Base-by-base conservation (phyloP, 2,888 invertebrate genomes). In the Philaethria dido region DNA sequence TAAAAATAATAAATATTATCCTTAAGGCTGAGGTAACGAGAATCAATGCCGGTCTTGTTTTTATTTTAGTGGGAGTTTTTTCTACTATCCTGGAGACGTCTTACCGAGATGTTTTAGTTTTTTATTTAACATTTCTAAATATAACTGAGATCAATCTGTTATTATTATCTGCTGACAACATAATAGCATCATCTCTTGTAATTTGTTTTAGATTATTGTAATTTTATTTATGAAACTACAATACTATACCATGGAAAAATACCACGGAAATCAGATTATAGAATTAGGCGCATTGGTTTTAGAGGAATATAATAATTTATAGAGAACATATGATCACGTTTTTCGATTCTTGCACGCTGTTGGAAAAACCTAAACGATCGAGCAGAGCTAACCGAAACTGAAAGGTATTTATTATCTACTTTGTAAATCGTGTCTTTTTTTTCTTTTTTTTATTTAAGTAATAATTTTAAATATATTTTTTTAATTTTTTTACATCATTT, bases 321-420 rank as follows among this genome's bases (percentile, higher is more conserved):
- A 11, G 9, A 54, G 29, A 44, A 2, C 5, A 16, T 45, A 42
- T 29, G 33, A 48, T 45, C 42, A 68, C 48, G 61, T 42, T 45
- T 62, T 52, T 64, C 57, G 50, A 60, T 55, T 33, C n/a, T 33
- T 39, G 42, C 60, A 57, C 69, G 59, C 36, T 61, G 18, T 61
- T 59, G 69, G 63, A 66, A 66, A 69, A 69, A 62, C 69, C 62
- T 16, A 48, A 57, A 55, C 13, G 52, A 60, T 63, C 22, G 3
- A n/a, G n/a, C 14, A 25, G 14, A 3, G 2, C n/a, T 25, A 4
- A 25, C n/a, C 22, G 22, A n/a, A 25, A 22, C 25, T n/a, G 25
- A 25, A 50, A 25, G 13, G 0, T 50, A 25, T 6, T 50, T n/a
- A 50, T 50, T 50, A 50, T n/a, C 22, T 20, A 48, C 48, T 48